Evolutionary conservation across 1,140 invertebrate genomes (phyloP).

Genomic region (Trachymyrmex septentrionalis): DNA sequence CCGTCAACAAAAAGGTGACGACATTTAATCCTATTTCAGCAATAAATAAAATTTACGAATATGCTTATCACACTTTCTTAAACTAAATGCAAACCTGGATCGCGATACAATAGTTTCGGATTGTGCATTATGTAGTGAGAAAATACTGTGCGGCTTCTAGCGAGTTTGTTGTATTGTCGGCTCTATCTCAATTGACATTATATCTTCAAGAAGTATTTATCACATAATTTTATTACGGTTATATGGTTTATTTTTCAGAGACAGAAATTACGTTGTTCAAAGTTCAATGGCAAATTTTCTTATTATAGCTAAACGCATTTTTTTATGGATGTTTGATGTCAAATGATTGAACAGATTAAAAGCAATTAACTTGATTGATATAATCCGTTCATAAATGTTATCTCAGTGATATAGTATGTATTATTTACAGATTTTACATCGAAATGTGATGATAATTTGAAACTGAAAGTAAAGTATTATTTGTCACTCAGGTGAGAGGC

Average conservation of each 20-base stretch:
- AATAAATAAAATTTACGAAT: slow-evolving; percentile 64
- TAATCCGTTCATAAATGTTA: slow-evolving; percentile 1
- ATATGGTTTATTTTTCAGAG: not conserved
- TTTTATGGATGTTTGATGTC: not conserved
- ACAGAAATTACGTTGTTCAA: not conserved
- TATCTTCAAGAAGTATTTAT: not conserved
- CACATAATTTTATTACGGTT: slow-evolving; percentile 21
- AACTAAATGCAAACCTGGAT: slow-evolving; percentile 40
- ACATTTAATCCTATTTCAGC: slow-evolving; percentile 31
- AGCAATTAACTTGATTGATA: not conserved
- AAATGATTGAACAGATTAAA: slow-evolving; percentile 9
- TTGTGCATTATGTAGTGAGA: not conserved
- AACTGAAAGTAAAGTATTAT: not conserved
- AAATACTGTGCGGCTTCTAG: slow-evolving; percentile 69
- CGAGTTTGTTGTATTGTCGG: not conserved
- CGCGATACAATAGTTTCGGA: slow-evolving; percentile 22
- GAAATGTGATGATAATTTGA: slow-evolving; percentile 11
- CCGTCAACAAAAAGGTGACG: not conserved
- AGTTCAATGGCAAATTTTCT: not conserved
- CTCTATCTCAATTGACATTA: slow-evolving; percentile 2
- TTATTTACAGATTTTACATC: not conserved
- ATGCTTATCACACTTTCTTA: slow-evolving; percentile 6
- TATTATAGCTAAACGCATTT: not conserved
- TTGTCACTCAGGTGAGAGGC: not conserved
- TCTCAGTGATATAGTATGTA: not conserved